phyloP scores from a whole-genome alignment of 2,113 vertebrate genomes.

The Solenodon paradoxus region DNA sequence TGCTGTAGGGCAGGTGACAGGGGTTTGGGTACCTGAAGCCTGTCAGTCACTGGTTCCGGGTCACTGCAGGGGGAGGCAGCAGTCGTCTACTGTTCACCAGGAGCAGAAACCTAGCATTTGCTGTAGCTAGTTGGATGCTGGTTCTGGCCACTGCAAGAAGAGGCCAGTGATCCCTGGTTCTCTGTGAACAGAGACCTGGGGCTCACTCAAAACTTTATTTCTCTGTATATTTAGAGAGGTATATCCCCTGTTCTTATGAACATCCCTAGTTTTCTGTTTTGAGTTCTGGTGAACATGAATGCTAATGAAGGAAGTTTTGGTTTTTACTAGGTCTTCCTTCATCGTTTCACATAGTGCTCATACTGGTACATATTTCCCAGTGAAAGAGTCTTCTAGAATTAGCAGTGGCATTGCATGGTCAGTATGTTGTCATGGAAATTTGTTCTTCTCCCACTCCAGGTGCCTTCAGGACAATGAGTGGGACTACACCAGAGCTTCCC shows the following conservation, averaged over 20 bases:
- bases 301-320: background rate
- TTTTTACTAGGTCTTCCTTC: background rate
- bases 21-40: no score
- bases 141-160: no score
- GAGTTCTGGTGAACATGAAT: background rate
- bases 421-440: background rate
- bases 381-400: background rate
- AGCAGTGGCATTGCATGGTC: background rate
- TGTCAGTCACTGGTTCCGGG: no score
- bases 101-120: no score
- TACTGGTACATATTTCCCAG: background rate
- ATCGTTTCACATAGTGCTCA: background rate
- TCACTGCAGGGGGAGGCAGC: no score
- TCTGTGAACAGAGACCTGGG: no score
- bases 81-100: no score
- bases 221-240: no score
- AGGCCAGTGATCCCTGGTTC: no score
- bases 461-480: conserved; percentile 42
- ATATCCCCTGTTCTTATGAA: background rate
- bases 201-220: no score
- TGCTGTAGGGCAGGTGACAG: no score
- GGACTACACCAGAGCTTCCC: conserved; percentile 38
- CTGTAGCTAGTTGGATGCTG: no score
- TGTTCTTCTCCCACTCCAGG: background rate
- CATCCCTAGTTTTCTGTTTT: background rate